phyloP scores from a whole-genome alignment of 2,888 invertebrate species.

The Eudasyphora cyanicolor region DNA sequence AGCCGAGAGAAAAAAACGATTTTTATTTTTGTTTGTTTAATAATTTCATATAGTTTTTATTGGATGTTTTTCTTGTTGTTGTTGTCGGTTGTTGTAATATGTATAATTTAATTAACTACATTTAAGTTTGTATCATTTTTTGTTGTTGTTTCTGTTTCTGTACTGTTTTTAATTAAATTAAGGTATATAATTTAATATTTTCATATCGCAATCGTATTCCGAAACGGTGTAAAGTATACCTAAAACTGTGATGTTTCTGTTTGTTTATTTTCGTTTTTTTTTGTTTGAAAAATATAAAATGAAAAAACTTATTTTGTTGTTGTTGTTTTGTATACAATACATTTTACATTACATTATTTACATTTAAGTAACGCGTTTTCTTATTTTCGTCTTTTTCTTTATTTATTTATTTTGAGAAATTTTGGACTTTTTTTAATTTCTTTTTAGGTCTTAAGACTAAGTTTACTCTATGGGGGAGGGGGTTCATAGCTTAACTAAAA shows the following conservation, averaged over 20 bases:
- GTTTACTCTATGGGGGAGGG: conserved; percentile 5
- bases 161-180: conserved; percentile 50
- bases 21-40: conserved; percentile 23
- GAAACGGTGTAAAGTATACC: conserved; percentile 19
- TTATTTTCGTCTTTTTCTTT: conserved; percentile 13
- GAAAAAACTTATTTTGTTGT: conserved; percentile 41
- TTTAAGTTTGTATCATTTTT: conserved; percentile 45
- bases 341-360: conserved; percentile 62
- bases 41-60: conserved; percentile 48
- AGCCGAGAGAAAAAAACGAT: background rate
- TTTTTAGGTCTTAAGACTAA: background rate
- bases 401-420: conserved; percentile 17
- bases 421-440: conserved; percentile 10
- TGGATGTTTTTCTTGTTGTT: conserved; percentile 48
- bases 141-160: conserved; percentile 27
- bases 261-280: conserved; percentile 33
- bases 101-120: conserved; percentile 65
- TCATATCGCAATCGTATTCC: conserved; percentile 8
- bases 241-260: conserved; percentile 12
- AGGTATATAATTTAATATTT: conserved; percentile 39
- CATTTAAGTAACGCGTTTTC: conserved; percentile 58
- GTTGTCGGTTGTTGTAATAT: conserved; percentile 49
- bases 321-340: conserved; percentile 46
- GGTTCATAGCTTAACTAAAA: conserved; percentile 20
- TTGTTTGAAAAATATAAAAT: conserved; percentile 46